A percentile compares a stretch with the other conserved stretches of the same genome.
Evolutionary conservation across 2,113 vertebrate genomes (phyloP).

Genomic region (Hucho hucho): DNA sequence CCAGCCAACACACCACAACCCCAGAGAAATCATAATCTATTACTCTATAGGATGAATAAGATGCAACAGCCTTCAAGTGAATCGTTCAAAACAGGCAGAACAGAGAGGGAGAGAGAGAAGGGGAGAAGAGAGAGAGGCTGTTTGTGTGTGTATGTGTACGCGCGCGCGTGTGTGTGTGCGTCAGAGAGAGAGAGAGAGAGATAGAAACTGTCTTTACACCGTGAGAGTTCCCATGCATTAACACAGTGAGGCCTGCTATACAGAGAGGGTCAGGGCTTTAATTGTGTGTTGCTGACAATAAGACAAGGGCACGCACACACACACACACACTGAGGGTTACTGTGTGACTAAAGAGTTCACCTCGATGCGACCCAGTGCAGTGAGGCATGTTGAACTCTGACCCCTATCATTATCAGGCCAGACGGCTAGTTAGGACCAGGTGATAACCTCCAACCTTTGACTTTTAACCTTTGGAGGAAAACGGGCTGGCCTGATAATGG

Average conservation of each 20-base stretch:
- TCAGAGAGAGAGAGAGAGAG: background rate
- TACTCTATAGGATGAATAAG: no score
- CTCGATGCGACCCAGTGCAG: background rate
- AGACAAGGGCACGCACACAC: slow-evolving; percentile 18
- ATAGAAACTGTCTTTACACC: slow-evolving; percentile 43
- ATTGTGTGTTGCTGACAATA: slow-evolving; percentile 61
- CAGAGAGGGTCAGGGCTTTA: slow-evolving; percentile 45
- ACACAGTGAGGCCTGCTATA: slow-evolving; percentile 32
- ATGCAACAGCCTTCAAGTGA: no score
- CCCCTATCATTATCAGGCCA: background rate
- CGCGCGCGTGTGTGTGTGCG: slow-evolving; percentile 14
- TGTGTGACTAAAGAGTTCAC: background rate
- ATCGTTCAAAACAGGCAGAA: no score
- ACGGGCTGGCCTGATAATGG: background rate
- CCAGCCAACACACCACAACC: no score
- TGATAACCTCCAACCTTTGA: slow-evolving; percentile 5
- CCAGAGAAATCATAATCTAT: no score
- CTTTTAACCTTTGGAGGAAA: background rate
- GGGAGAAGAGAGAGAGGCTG: background rate
- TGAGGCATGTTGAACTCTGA: slow-evolving; percentile 5
- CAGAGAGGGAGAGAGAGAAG: no score
- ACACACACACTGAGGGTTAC: slow-evolving; percentile 4
- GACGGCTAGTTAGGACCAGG: background rate
- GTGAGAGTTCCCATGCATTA: slow-evolving; percentile 52
- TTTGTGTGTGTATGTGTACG: slow-evolving; percentile 16